Evolutionary conservation across 2,797 vertebrate genomes (phyloP).

Genomic region (Scolopax bukidnonensis): DNA sequence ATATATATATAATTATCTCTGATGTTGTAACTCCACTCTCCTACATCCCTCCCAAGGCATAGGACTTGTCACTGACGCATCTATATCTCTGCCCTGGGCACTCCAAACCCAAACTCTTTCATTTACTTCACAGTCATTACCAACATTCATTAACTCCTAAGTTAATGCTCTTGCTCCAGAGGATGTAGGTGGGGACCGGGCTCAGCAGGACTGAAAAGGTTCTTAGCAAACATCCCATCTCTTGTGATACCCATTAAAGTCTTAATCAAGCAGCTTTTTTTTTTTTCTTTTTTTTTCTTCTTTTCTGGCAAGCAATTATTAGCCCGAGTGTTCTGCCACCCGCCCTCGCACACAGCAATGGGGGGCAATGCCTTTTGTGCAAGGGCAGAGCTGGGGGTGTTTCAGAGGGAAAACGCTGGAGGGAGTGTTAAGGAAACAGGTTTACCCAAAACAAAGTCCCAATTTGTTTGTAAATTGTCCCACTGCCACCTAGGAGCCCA

Average conservation of each 20-base stretch:
- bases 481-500: background rate
- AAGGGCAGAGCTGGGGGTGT: background rate
- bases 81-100: background rate
- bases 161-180: background rate
- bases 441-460: background rate
- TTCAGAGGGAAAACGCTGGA: background rate
- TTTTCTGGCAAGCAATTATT: background rate
- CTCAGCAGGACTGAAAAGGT: background rate
- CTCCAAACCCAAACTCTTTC: background rate
- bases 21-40: background rate
- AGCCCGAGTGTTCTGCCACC: background rate
- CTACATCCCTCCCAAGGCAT: background rate
- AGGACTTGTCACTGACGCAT: background rate
- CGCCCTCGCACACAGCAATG: rapidly evolving
- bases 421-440: background rate
- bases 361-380: rapidly evolving
- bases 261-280: background rate
- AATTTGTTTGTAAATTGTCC: background rate
- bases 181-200: background rate
- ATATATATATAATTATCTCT: no score
- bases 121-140: background rate
- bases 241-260: background rate
- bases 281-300: background rate
- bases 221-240: background rate
- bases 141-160: no score